Conservation (phyloP, 2,113 vertebrate genomes). For the Cepphus grylle region DNA sequence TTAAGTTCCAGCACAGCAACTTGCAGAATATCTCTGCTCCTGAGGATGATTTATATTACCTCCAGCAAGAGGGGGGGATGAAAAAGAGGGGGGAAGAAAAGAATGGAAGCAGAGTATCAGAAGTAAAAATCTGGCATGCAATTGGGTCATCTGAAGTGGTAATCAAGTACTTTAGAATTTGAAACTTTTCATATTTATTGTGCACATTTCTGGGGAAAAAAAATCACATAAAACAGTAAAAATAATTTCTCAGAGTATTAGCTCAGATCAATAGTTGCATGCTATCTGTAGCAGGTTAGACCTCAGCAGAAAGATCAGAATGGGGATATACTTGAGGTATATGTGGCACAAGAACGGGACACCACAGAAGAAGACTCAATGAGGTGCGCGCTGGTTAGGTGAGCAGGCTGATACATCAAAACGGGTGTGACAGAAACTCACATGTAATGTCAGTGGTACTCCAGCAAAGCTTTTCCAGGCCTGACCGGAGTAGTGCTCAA, state of each 20-base stretch:
- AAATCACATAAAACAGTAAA: not conserved
- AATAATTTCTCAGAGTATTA: not conserved
- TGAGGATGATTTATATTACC: not conserved
- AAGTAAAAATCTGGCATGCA: not conserved
- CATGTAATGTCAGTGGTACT: not conserved
- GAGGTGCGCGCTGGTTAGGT: not conserved
- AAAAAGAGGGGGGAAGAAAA: not conserved
- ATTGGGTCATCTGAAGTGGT: not conserved
- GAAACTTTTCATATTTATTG: not conserved
- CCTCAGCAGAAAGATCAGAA: not conserved
- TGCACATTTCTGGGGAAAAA: not conserved
- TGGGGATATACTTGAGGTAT: not conserved
- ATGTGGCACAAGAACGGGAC: not conserved
- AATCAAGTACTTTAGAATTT: not conserved
- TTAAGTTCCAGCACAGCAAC: not conserved
- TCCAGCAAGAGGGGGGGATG: not conserved
- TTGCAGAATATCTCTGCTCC: not conserved
- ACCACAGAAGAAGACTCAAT: not conserved
- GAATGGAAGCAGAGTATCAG: not conserved
- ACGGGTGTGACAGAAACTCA: not conserved
- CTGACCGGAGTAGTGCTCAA: fast-evolving
- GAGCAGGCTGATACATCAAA: not conserved
- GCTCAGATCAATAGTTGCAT: not conserved
- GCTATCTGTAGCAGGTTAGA: not conserved
- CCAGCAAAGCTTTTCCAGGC: not conserved